Evolutionary conservation across 2,113 vertebrate species (phyloP).

Genomic region (Lutjanus erythropterus): DNA sequence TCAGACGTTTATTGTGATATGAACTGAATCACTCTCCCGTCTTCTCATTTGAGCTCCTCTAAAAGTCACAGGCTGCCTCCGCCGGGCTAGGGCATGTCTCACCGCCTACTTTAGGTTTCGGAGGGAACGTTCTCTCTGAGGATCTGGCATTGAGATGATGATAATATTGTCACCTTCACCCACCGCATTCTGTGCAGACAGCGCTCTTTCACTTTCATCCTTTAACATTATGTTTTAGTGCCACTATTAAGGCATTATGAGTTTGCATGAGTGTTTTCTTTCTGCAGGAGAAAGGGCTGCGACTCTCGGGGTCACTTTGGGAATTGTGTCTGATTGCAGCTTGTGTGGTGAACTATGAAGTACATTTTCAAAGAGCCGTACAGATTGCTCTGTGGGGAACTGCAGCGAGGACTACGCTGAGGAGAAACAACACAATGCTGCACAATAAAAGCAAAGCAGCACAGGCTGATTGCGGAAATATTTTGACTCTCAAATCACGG

Average conservation of each 20-base stretch:
- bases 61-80: constrained; percentile 34
- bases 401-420: constrained; percentile 10
- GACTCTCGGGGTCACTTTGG: constrained; percentile 72
- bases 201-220: constrained; percentile 66
- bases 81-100: constrained; percentile 62
- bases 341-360: constrained; percentile 78
- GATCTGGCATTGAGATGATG: constrained; percentile 72
- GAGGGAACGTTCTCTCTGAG: constrained; percentile 63
- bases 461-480: constrained; percentile 32
- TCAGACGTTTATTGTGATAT: constrained; percentile 43
- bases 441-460: constrained; percentile 48
- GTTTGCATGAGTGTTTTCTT: constrained; percentile 60
- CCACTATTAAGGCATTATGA: constrained; percentile 66
- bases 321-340: constrained; percentile 74
- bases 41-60: constrained; percentile 44
- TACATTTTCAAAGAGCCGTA: constrained; percentile 67
- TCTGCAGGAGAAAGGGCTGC: constrained; percentile 38
- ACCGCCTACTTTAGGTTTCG: constrained; percentile 62
- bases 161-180: constrained; percentile 81
- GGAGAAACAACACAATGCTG: constrained; percentile 27
- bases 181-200: constrained; percentile 51
- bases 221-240: constrained; percentile 77
- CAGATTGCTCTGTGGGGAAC: constrained; percentile 66
- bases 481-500: constrained; percentile 35
- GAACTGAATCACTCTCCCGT: constrained; percentile 38